These are phyloP conservation scores for Dicrostonyx torquatus DNA, from an alignment of 2,797 vertebrate species.

Conservation along the genomic window DNA sequence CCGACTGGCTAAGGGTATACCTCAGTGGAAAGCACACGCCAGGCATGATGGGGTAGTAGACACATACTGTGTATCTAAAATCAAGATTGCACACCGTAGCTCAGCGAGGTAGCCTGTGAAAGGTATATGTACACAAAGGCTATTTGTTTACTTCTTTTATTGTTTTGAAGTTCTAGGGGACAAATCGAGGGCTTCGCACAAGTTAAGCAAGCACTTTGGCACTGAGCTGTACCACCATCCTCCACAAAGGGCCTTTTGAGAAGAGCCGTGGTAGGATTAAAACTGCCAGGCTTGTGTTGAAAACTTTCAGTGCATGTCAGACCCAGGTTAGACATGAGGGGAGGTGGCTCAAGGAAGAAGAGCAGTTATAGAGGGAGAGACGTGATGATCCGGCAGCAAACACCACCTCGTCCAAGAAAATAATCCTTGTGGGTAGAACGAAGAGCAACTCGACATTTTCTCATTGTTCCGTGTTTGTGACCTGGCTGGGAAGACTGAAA, in stretches of 20 bases:
- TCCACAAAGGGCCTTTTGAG: conserved; percentile 36
- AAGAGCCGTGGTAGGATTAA: neutral
- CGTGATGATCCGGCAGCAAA: neutral
- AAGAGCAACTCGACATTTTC: neutral
- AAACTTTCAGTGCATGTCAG: neutral
- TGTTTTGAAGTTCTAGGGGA: neutral
- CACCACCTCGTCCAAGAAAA: neutral
- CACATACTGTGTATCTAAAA: neutral
- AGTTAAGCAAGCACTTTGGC: neutral
- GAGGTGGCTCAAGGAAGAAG: neutral
- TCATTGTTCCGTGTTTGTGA: neutral
- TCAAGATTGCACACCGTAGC: neutral
- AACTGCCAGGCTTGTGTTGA: neutral
- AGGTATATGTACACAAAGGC: neutral
- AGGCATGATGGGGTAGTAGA: neutral
- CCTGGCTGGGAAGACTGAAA: conserved; percentile 17
- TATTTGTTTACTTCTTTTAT: neutral
- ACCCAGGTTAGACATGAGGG: neutral
- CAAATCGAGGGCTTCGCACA: neutral
- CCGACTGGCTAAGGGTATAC: neutral
- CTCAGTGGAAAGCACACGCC: too few relatives aligned
- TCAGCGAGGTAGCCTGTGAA: neutral
- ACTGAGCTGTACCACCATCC: neutral
- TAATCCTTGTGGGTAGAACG: conserved; percentile 34
- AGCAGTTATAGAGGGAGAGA: neutral